phyloP scores from a whole-genome alignment of 2,888 invertebrate genomes.

The Baronia brevicornis region DNA sequence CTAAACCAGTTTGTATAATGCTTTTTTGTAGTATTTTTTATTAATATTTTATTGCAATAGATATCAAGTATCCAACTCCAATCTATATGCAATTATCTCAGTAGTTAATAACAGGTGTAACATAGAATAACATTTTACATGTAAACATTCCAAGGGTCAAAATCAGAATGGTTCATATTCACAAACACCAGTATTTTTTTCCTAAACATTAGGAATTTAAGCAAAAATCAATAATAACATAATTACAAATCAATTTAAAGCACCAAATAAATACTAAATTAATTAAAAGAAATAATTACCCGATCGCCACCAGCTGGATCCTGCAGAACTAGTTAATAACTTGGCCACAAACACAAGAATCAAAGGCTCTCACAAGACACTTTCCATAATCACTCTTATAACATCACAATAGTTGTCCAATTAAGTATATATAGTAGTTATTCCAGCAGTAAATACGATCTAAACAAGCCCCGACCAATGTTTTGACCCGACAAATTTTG shows the following conservation, averaged over 20 bases:
- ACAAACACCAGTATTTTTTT: no score
- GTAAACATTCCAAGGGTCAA: no score
- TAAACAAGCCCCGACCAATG: slow-evolving; percentile 49
- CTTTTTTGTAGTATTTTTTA: no score
- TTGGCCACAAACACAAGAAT: slow-evolving; percentile 24
- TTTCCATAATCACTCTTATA: slow-evolving; percentile 20
- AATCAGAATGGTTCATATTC: no score
- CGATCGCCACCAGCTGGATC: slow-evolving; percentile 56
- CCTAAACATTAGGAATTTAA: no score
- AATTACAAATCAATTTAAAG: slow-evolving; percentile 19
- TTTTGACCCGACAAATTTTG: slow-evolving; percentile 43
- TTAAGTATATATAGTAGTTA: slow-evolving; percentile 18
- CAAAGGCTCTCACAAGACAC: slow-evolving; percentile 25
- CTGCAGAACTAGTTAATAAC: slow-evolving; percentile 33
- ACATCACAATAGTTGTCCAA: slow-evolving; percentile 8
- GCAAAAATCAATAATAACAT: no score
- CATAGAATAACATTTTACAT: no score
- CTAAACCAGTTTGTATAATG: no score
- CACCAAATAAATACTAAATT: slow-evolving; percentile 16
- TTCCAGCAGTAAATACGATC: slow-evolving; percentile 26
- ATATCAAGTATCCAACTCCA: no score
- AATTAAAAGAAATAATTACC: slow-evolving; percentile 28
- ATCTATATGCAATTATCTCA: no score
- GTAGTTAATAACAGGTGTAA: no score
- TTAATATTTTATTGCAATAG: no score